These are phyloP conservation scores for Actinernus sp. DNA, from an alignment of 92 coral and sea anemone genomes.

Conservation along the genomic window DNA sequence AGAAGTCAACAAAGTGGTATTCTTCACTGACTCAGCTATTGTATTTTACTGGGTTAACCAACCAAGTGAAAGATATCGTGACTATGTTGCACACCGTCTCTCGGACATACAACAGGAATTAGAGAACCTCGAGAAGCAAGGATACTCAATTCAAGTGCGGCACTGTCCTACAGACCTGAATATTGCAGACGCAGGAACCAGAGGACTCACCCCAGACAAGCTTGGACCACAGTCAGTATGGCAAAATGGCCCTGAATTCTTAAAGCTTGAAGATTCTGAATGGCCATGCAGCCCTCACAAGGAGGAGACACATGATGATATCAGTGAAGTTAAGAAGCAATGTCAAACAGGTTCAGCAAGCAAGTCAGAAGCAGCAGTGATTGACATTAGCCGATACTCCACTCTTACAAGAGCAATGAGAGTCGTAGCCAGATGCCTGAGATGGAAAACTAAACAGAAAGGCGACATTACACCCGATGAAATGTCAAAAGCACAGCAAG, in stretches of 20 bases:
- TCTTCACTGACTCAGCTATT: conserved; percentile 11
- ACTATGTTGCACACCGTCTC: conserved; percentile 40
- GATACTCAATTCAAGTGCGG: background rate
- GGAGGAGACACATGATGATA: conserved; percentile 6
- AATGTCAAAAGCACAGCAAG: conserved; percentile 26
- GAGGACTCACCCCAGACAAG: conserved; percentile 20
- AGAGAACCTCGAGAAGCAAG: background rate
- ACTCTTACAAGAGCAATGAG: conserved; percentile 10
- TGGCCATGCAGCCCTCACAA: conserved; percentile 14
- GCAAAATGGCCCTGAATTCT: conserved; percentile 64
- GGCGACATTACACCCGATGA: conserved; percentile 5
- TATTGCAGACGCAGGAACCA: conserved; percentile 46
- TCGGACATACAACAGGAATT: conserved; percentile 15
- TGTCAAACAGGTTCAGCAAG: background rate
- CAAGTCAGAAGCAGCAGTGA: background rate
- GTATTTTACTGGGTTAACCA: conserved; percentile 28
- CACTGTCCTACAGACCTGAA: conserved; percentile 27
- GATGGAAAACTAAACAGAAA: conserved; percentile 4
- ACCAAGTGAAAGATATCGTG: conserved; percentile 30
- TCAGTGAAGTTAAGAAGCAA: background rate
- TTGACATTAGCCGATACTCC: conserved; percentile 14
- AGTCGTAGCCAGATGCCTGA: conserved; percentile 11
- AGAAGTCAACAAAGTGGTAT: background rate
- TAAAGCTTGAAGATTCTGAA: background rate
- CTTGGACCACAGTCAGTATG: conserved; percentile 31